phyloP scores from a whole-genome alignment of 1,140 invertebrate genomes.

The Hermetia illucens region DNA sequence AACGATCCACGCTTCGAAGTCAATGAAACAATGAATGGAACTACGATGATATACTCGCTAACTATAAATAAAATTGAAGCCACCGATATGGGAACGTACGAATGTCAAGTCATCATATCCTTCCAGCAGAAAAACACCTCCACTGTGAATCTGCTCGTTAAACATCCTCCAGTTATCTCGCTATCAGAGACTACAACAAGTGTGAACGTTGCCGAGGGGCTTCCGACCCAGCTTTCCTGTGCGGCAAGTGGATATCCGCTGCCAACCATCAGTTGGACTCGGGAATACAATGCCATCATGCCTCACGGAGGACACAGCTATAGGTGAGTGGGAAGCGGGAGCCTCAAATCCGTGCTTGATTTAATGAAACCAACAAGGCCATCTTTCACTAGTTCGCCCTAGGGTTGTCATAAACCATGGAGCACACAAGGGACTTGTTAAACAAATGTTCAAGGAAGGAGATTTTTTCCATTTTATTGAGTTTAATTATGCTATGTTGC shows the following conservation, averaged over 20 bases:
- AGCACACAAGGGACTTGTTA: too few species aligned
- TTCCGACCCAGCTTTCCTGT: slow-evolving; percentile 53
- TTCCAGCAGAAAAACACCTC: slow-evolving; percentile 51
- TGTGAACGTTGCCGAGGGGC: slow-evolving; percentile 54
- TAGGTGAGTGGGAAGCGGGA: slow-evolving; percentile 7
- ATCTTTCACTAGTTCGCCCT: too few species aligned
- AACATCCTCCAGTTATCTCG: slow-evolving; percentile 61
- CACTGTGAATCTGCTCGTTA: slow-evolving; percentile 54
- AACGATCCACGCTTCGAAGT: slow-evolving; percentile 60
- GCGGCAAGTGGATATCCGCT: slow-evolving; percentile 57
- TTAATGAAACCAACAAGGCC: too few species aligned
- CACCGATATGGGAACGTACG: slow-evolving; percentile 62
- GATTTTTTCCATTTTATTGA: too few species aligned
- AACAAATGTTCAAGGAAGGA: too few species aligned
- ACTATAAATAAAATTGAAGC: slow-evolving; percentile 64
- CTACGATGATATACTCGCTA: slow-evolving; percentile 48
- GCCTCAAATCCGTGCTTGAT: not conserved
- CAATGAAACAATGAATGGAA: slow-evolving; percentile 39
- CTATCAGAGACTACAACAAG: slow-evolving; percentile 60
- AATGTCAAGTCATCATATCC: slow-evolving; percentile 60
- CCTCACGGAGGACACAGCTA: slow-evolving; percentile 61
- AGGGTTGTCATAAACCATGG: too few species aligned
- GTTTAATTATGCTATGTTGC: too few species aligned
- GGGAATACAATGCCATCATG: slow-evolving; percentile 68
- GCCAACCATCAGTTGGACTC: slow-evolving; percentile 62